Evolutionary conservation across 2,113 vertebrate species (phyloP), one percentile per base, ranked within the genome.

Genomic region (Lanius collurio): DNA sequence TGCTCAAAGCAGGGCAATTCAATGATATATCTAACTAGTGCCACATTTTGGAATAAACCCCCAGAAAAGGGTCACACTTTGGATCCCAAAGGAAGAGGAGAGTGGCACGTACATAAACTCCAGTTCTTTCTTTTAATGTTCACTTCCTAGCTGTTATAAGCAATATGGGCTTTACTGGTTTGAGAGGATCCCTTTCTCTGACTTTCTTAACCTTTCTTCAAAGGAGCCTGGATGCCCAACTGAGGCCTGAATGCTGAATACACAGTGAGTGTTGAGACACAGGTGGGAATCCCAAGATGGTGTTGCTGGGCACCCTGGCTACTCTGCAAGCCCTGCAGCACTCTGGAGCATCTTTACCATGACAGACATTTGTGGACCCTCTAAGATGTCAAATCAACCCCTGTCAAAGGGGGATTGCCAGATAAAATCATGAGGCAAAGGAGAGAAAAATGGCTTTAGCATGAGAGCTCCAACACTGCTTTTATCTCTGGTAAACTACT

Each of bases 51-150:
- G 15, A 93, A 74, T 39, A 49, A 91, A 50, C 1, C 23, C 33
- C 3, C 3, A 3, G n/a, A 26, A 91, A 39, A 50, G 7, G 12
- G 30, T 77, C 39, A 50, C 5, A 6, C 20, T 77, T 37, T 14
- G 21, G 9, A 68, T 50, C 9, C 24, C 27, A 59, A 63, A 50
- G 15, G 17, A 70, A 53, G 9, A 63, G 4, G 13, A 46, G 6
- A 8, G 6, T 42, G 15, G 3, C 17, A 77, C 0, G 0, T 8
- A 8, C 0, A 0, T 21, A 4, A 87, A 52, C 14, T 42, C 18
- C 12, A 39, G 37, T 50, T 69, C 49, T 64, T 82, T 39, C 21
- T 77, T 57, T 30, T 42, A 4, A 23, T 8, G 1, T 31, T 73
- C 41, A 28, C 22, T 80, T 89, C 11, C 11, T 17, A 69, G 35